Evolutionary conservation across 1,140 invertebrate species (phyloP).

Genomic region (Aphidius ervi): DNA sequence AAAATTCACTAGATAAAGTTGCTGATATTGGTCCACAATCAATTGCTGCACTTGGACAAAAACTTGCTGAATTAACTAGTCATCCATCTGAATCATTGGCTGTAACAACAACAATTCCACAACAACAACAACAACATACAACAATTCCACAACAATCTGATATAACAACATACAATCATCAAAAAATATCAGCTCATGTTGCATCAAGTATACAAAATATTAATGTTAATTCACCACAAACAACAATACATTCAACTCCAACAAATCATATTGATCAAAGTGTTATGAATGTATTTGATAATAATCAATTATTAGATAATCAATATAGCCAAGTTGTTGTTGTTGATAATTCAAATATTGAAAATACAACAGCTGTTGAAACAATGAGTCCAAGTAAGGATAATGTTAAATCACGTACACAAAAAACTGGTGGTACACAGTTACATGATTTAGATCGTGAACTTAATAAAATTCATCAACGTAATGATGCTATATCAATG

Average conservation of each 20-base stretch:
- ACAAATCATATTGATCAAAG: slow-evolving; percentile 17
- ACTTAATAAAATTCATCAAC: slow-evolving; percentile 48
- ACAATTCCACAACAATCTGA: slow-evolving; percentile 43
- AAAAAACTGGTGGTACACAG: slow-evolving; percentile 42
- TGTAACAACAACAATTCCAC: slow-evolving; percentile 52
- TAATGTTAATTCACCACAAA: slow-evolving; percentile 45
- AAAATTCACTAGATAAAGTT: slow-evolving; percentile 54
- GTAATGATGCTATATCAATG: slow-evolving; percentile 29
- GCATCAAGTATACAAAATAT: too few relatives aligned
- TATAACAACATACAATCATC: slow-evolving; percentile 47
- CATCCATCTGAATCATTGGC: slow-evolving; percentile 53
- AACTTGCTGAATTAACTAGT: slow-evolving; percentile 55
- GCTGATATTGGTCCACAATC: slow-evolving; percentile 49
- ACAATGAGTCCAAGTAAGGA: slow-evolving; percentile 49
- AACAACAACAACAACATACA: slow-evolving; percentile 57
- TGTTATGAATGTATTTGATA: slow-evolving; percentile 9
- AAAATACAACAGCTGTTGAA: slow-evolving; percentile 43
- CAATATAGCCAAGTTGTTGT: slow-evolving; percentile 22
- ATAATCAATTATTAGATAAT: slow-evolving; percentile 24
- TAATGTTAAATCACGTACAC: slow-evolving; percentile 34
- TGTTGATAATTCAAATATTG: slow-evolving; percentile 23
- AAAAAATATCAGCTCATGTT: too few relatives aligned
- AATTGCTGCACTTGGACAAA: slow-evolving; percentile 57
- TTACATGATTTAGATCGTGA: slow-evolving; percentile 49
- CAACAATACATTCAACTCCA: slow-evolving; percentile 44